Evolutionary conservation across 2,888 invertebrate species (phyloP), one percentile per base, ranked within the genome.

Genomic region (Parnassius mnemosyne): DNA sequence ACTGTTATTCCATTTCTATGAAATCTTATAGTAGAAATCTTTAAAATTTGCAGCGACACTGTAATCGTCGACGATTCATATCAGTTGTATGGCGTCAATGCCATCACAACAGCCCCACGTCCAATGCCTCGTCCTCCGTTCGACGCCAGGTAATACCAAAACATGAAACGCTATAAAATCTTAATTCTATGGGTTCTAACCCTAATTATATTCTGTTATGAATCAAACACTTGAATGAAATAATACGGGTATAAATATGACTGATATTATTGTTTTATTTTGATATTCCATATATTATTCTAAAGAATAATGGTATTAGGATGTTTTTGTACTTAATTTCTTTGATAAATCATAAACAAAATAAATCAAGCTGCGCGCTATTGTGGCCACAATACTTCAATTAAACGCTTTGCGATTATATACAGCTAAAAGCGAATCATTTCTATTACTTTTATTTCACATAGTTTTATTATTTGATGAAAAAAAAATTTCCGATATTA

Each of bases 71-170:
- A 90, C 46, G 90, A 90, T 44, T 70, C 83, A 0, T 89, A 89
- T 68, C 87, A 86, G 65, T 77, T 89, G 80, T 91, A 89, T 61
- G 86, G 84, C 7, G 81, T 83, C 41, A 83, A 80, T 59, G 70
- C 85, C 1, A 81, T 86, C 68, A 75, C 79, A 1, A 75, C 77
- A 0, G 84, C 83, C 1, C 87, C 88, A 1, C 80, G 89, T 12
- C 84, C 88, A 2, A 83, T 88, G 82, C 84, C 89, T n/a, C 84
- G 89, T 10, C 84, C 87, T 1, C 79, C 81, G 1, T 89, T 83
- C 66, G 90, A 91, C 61, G 73, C 81, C 72, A 90, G 90, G 90
- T 90, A 87, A 64, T 41, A 25, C 47, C 51, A 12, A 42, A 16
- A 46, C 13, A 54, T 42, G 49, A 25, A 47, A 47, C 3, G 3